Evolutionary conservation across 2,797 vertebrate species (phyloP).

Genomic region (Euthynnus affinis): DNA sequence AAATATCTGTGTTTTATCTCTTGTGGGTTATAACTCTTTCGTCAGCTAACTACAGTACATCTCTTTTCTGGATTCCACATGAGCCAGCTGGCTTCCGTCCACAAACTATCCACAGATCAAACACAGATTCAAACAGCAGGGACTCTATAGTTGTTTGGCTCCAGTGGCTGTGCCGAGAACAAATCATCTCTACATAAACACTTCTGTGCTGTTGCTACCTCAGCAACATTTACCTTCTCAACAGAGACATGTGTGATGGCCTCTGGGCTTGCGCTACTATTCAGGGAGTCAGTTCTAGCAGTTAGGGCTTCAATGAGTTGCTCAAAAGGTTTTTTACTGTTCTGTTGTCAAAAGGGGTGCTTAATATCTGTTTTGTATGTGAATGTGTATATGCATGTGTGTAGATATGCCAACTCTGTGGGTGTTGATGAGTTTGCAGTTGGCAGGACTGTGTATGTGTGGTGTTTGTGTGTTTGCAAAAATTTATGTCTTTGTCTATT

Average conservation of each 20-base stretch:
- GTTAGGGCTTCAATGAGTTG: constrained; percentile 22
- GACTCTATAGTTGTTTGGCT: constrained; percentile 32
- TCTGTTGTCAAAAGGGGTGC: neutral
- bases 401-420: constrained; percentile 52
- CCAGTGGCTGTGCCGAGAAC: constrained; percentile 16
- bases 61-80: constrained; percentile 10
- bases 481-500: neutral
- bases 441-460: constrained; percentile 32
- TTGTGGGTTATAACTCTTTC: constrained; percentile 9
- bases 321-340: constrained; percentile 20
- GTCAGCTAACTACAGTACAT: neutral
- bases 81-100: constrained; percentile 41
- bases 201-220: constrained; percentile 18
- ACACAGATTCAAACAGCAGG: constrained; percentile 7
- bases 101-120: constrained; percentile 6
- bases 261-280: constrained; percentile 33
- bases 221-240: constrained; percentile 20
- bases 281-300: constrained; percentile 13
- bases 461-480: neutral
- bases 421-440: constrained; percentile 63
- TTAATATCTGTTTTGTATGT: neutral
- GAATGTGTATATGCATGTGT: neutral
- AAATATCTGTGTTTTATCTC: neutral
- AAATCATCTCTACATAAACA: constrained; percentile 29
- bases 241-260: constrained; percentile 1